Conservation (phyloP, 1,140 invertebrate species). For the Nasonia giraulti region DNA sequence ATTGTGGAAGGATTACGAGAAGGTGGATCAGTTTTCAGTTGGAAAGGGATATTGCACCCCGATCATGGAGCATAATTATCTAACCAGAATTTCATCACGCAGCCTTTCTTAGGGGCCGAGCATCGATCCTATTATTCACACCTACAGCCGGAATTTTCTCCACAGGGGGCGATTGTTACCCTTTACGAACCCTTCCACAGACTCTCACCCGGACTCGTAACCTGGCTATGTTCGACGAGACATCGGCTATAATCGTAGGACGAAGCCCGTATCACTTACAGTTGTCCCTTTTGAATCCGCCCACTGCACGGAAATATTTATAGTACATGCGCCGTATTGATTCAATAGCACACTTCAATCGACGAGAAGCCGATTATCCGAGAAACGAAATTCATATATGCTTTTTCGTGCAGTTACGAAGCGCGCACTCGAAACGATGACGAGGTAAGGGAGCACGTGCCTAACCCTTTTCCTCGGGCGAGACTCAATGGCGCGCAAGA, state of each 20-base stretch:
- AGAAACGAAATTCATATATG: background rate
- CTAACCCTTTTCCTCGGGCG: slow-evolving; percentile 35
- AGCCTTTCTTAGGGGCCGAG: slow-evolving; percentile 50
- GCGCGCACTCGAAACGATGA: slow-evolving; percentile 3
- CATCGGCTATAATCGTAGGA: background rate
- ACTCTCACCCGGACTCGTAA: background rate
- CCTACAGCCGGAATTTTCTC: slow-evolving; percentile 35
- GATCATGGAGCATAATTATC: slow-evolving; percentile 61
- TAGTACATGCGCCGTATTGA: no score
- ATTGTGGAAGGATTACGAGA: slow-evolving; percentile 37
- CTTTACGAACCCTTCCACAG: background rate
- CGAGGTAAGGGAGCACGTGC: background rate
- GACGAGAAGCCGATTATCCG: background rate
- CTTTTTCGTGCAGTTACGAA: background rate
- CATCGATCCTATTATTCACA: slow-evolving; percentile 9
- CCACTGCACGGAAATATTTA: no score
- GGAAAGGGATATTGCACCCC: slow-evolving; percentile 32
- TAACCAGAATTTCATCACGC: slow-evolving; percentile 56
- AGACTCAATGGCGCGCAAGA: background rate
- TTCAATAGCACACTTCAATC: background rate
- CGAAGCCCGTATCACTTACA: background rate
- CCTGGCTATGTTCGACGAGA: background rate
- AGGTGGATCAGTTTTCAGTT: background rate
- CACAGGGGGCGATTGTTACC: slow-evolving; percentile 20
- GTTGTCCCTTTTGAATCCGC: background rate